A percentile compares a stretch with the other conserved stretches of the same genome.
These are phyloP conservation scores for Imbricaverruca yamaguchii DNA, from an alignment of 2,888 invertebrate species.

Conservation along the genomic window DNA sequence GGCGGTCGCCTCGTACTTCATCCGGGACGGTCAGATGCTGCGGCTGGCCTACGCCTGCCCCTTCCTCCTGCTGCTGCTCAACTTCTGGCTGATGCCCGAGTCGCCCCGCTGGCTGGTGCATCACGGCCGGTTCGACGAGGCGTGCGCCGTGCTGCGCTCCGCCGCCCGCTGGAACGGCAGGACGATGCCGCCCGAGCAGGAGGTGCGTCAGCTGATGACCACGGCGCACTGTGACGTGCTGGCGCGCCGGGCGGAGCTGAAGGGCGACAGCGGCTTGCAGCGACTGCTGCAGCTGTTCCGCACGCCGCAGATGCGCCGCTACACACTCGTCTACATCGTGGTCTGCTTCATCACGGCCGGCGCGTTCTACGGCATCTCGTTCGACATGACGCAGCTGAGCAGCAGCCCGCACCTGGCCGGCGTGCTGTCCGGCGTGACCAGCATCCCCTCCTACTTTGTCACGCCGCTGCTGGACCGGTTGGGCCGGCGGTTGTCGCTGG, in stretches of 20 bases:
- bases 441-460: constrained; percentile 41
- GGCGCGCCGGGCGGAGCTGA: neutral
- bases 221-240: neutral
- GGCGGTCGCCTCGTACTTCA: neutral
- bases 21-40: constrained; percentile 47
- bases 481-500: constrained; percentile 44
- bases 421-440: constrained; percentile 45
- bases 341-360: constrained; percentile 37
- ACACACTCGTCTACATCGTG: neutral
- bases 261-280: neutral
- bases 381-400: constrained; percentile 42
- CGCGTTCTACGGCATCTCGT: constrained; percentile 44
- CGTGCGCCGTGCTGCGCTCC: neutral
- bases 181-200: neutral
- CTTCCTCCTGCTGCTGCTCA: constrained; percentile 42
- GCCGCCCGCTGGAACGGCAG: neutral
- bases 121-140: neutral
- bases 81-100: constrained; percentile 11
- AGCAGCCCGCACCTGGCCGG: constrained; percentile 46
- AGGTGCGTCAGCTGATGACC: neutral
- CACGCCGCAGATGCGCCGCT: neutral
- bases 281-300: neutral
- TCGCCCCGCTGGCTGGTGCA: constrained; percentile 15
- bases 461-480: constrained; percentile 42
- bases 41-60: constrained; percentile 47